Evolutionary conservation across 2,888 invertebrate genomes (phyloP).

Genomic region (Ryuthela nishihirai): DNA sequence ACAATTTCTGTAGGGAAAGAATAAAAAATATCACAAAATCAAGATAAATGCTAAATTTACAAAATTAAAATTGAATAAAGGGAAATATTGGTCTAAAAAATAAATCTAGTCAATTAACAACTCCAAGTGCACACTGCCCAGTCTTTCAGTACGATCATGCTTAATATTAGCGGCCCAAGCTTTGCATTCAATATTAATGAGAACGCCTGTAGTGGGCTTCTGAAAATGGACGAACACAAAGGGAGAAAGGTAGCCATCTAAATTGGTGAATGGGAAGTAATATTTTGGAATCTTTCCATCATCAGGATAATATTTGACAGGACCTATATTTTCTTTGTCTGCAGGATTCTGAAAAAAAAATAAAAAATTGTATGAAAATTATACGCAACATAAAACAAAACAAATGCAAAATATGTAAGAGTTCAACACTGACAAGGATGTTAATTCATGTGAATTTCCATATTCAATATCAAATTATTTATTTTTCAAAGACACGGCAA

Average conservation of each 20-base stretch:
- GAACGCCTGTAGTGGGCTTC: conserved; percentile 48
- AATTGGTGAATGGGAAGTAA: conserved; percentile 53
- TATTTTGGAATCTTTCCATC: conserved; percentile 46
- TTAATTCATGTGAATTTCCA: no score
- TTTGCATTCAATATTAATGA: conserved; percentile 53
- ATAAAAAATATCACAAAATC: neutral
- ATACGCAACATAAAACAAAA: no score
- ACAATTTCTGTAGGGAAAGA: no score
- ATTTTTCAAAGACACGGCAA: no score
- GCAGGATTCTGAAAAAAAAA: conserved; percentile 43
- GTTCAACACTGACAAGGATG: no score
- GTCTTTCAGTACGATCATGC: conserved; percentile 48
- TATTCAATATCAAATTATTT: no score
- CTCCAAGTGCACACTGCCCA: conserved; percentile 53
- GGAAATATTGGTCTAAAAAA: neutral
- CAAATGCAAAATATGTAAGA: no score
- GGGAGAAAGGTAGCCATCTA: conserved; percentile 53
- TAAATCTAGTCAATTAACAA: conserved; percentile 49
- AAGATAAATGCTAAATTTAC: neutral
- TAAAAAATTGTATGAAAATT: no score
- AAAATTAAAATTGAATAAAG: neutral
- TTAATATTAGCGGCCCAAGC: conserved; percentile 53
- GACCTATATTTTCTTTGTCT: conserved; percentile 52
- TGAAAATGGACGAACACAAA: conserved; percentile 52
- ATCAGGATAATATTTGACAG: conserved; percentile 48